phyloP scores from a whole-genome alignment of 2,113 vertebrate species.

The Progne subis region DNA sequence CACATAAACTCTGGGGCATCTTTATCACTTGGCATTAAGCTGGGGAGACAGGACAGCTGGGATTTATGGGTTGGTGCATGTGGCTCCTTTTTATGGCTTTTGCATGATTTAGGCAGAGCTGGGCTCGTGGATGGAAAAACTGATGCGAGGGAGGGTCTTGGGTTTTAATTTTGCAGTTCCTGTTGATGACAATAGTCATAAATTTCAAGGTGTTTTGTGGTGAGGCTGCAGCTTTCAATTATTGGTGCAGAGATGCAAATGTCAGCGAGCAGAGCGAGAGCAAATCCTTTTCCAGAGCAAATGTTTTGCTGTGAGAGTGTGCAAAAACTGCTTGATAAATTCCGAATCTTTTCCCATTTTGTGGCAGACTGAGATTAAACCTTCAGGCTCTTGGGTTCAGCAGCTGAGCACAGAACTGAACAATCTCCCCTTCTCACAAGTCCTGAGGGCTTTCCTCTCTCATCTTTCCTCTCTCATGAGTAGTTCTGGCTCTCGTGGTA shows the following conservation, averaged over 20 bases:
- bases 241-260: neutral
- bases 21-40: constrained; percentile 50
- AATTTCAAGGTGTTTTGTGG: neutral
- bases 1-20: constrained; percentile 30
- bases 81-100: constrained; percentile 35
- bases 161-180: constrained; percentile 30
- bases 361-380: neutral
- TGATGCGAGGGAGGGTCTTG: neutral
- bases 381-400: neutral
- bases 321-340: neutral
- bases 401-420: neutral
- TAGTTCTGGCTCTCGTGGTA: accelerated
- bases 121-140: constrained; percentile 27
- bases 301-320: neutral
- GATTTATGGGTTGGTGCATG: constrained; percentile 10
- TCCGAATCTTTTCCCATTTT: neutral
- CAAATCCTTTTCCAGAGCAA: neutral
- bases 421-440: neutral
- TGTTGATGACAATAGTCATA: neutral
- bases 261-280: neutral
- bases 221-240: neutral
- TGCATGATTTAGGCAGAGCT: constrained; percentile 61
- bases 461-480: accelerated
- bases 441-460: neutral
- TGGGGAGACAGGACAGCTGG: neutral